These are phyloP conservation scores for Heliconius cydno DNA, from an alignment of 2,888 invertebrate genomes.

Conservation along the genomic window DNA sequence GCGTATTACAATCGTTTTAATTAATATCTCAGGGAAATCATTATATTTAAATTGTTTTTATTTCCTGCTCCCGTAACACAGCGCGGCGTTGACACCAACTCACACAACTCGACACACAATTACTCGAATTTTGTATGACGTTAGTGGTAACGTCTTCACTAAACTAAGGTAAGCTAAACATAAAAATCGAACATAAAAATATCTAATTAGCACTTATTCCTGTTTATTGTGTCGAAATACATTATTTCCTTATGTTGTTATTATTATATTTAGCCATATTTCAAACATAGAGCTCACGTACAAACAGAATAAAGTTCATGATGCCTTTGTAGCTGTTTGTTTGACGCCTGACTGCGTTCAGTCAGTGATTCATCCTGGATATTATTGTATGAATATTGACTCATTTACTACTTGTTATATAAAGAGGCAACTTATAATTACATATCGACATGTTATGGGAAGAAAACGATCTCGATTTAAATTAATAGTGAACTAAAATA, in stretches of 20 bases:
- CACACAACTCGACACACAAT: too few species aligned
- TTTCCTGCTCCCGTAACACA: too few species aligned
- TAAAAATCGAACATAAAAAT: too few species aligned
- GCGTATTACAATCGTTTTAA: too few species aligned
- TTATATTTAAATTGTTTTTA: too few species aligned
- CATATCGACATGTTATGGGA: neutral
- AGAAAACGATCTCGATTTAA: neutral
- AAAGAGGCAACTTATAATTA: constrained; percentile 12
- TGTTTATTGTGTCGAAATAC: constrained; percentile 5
- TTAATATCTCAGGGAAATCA: too few species aligned
- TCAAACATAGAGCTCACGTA: constrained; percentile 9
- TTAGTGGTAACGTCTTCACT: too few species aligned
- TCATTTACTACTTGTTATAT: constrained; percentile 39
- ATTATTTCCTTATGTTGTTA: constrained; percentile 22
- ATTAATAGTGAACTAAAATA: neutral
- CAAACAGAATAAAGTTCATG: constrained; percentile 25
- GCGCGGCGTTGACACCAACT: too few species aligned
- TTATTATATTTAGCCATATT: neutral
- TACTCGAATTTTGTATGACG: too few species aligned
- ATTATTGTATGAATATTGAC: constrained; percentile 40
- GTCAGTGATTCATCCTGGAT: constrained; percentile 39
- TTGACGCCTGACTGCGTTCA: constrained; percentile 36
- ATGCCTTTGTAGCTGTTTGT: constrained; percentile 18
- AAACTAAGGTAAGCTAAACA: too few species aligned
- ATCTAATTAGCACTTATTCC: neutral